These are phyloP conservation scores for Cinara cedri DNA, from an alignment of 2,888 invertebrate species.

Conservation along the genomic window DNA sequence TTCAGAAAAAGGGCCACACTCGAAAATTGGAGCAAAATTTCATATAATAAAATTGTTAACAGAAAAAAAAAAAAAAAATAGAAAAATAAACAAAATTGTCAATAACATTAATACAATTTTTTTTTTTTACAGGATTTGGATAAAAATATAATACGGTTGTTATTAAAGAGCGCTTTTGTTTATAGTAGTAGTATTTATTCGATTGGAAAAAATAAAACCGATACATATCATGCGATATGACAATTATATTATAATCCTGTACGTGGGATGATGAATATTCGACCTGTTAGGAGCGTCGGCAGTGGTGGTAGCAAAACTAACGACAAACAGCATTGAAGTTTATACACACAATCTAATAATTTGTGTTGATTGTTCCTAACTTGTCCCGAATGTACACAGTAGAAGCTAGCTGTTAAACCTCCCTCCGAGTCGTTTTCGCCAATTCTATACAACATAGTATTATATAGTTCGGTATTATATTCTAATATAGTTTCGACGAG, in stretches of 20 bases:
- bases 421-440: neutral
- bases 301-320: neutral
- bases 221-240: neutral
- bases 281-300: neutral
- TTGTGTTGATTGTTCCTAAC: slow-evolving; percentile 39
- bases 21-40: too few relatives aligned
- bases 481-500: too few relatives aligned
- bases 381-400: neutral
- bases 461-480: too few relatives aligned
- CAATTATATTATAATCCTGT: neutral
- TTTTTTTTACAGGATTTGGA: too few relatives aligned
- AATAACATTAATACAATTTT: too few relatives aligned
- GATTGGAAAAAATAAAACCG: neutral
- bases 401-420: slow-evolving; percentile 25
- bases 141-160: too few relatives aligned
- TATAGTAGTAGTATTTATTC: neutral
- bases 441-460: too few relatives aligned
- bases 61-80: too few relatives aligned
- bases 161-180: too few relatives aligned
- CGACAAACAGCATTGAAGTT: slow-evolving; percentile 22
- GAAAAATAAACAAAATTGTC: too few relatives aligned
- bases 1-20: too few relatives aligned
- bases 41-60: too few relatives aligned
- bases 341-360: slow-evolving; percentile 34
- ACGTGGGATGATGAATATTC: slow-evolving; percentile 1